Base-by-base conservation (phyloP, 2,888 invertebrate genomes). In the Zootermopsis nevadensis region DNA sequence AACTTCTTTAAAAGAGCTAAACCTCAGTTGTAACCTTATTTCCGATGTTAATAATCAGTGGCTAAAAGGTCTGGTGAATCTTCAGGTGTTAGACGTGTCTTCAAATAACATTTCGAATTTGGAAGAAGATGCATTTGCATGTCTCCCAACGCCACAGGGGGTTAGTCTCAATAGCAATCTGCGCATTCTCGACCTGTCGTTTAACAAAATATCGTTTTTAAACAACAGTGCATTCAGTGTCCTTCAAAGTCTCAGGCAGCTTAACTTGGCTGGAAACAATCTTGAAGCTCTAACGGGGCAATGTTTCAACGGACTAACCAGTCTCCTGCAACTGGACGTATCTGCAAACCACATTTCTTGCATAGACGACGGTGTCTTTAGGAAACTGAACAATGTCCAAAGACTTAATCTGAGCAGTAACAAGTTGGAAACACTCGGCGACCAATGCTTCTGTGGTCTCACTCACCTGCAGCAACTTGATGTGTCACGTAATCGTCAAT, bases 1-100 rank as follows among this genome's bases (percentile, higher is more conserved):
- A 22, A 30, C 53, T 35, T 85, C 85, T 72, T 85, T 87, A 55
- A 82, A 86, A 74, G 82, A 85, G 55, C 83, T 87, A 31, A 89
- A 89, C 85, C 85, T 89, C 77, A 88, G 87, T 80, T 90, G 83
- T 30, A 87, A 87, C 77, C 48, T 77, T 30, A 79, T 87, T 8
- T 60, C 76, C 24, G 83, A 79, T 33, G 66, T 86, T 19, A 80
- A 85, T 19, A 83, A 85, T 38, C 85, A 83, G 74, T 85, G 77
- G 81, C 53, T 83, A 67, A 27, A 33, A 24, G 81, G 53, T 8
- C 38, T 83, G 48, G 10, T 19, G 19, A 33, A 27, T 27, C 89
- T 98, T 33, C 95, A 95, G 87, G 93, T 95, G 27, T 90, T 98
- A 81, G 96, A 96, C 88, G 92, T 98, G 84, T 95, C 95, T 19